Evolutionary conservation across 2,113 vertebrate genomes (phyloP).

Genomic region (pig (Sus scrofa)): DNA sequence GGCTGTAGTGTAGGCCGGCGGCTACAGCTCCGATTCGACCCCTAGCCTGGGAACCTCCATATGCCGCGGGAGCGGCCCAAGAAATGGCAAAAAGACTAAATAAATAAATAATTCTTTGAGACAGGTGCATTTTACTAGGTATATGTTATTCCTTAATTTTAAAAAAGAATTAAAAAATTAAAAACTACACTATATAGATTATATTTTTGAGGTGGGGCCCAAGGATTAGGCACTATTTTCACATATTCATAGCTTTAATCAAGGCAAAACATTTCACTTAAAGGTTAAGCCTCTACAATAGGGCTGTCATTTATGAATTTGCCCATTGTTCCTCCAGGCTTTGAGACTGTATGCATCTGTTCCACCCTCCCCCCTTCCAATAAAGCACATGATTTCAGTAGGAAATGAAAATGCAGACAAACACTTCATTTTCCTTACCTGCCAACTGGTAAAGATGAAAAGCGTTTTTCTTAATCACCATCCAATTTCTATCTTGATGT

Average conservation of each 20-base stretch:
- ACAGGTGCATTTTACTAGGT: background rate
- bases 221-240: background rate
- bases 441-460: constrained; percentile 19
- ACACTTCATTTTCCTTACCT: constrained; percentile 48
- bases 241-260: background rate
- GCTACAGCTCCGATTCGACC: no score
- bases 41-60: no score
- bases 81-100: no score
- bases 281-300: constrained; percentile 21
- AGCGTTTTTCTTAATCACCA: background rate
- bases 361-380: background rate
- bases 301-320: constrained; percentile 1
- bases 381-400: background rate
- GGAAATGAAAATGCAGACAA: constrained; percentile 53
- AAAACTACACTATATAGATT: background rate
- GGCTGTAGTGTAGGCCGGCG: no score
- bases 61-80: no score
- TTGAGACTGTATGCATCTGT: constrained; percentile 29
- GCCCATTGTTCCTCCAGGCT: constrained; percentile 12
- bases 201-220: background rate
- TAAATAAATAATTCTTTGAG: background rate
- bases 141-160: background rate
- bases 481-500: constrained; percentile 34
- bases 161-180: constrained; percentile 24
- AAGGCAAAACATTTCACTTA: constrained; percentile 46